A percentile compares a stretch with the other conserved stretches of the same genome.
Evolutionary conservation across 2,888 invertebrate genomes (phyloP).

Genomic region (Drosophila algonquin): DNA sequence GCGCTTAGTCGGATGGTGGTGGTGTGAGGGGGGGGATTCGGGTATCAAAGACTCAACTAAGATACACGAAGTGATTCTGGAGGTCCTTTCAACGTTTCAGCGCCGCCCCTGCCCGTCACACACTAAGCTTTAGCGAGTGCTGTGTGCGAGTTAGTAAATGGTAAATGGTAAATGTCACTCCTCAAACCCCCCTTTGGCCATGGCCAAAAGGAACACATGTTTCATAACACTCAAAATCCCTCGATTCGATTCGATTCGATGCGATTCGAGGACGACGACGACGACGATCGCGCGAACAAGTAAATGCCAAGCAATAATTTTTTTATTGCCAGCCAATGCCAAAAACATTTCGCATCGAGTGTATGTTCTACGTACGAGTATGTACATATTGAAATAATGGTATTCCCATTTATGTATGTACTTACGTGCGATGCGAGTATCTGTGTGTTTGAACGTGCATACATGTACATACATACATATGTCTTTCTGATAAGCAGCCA

Average conservation of each 20-base stretch:
- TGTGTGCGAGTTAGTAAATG: not conserved
- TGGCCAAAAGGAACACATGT: conserved; percentile 62
- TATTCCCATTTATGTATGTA: conserved; percentile 24
- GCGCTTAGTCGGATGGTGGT: not conserved
- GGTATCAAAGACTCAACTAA: not conserved
- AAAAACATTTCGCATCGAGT: conserved; percentile 63
- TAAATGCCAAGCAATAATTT: conserved; percentile 63
- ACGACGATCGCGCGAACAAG: conserved; percentile 51
- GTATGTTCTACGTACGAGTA: conserved; percentile 27
- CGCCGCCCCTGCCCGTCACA: not conserved
- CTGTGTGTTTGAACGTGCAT: conserved; percentile 9
- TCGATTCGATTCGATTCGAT: conserved; percentile 38
- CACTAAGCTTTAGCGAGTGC: not conserved
- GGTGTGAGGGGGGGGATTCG: too few species aligned
- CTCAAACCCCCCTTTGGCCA: not conserved
- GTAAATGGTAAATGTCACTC: conserved; percentile 1
- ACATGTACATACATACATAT: not conserved
- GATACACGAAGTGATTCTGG: not conserved
- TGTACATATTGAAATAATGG: conserved; percentile 63
- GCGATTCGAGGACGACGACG: conserved; percentile 47
- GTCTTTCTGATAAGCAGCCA: conserved; percentile 61
- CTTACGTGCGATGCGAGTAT: conserved; percentile 7
- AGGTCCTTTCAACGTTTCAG: not conserved
- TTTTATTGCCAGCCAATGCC: conserved; percentile 62
- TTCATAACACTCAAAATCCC: conserved; percentile 61